Conservation (phyloP, 1,140 invertebrate genomes). For the Dendroctonus ponderosae region DNA sequence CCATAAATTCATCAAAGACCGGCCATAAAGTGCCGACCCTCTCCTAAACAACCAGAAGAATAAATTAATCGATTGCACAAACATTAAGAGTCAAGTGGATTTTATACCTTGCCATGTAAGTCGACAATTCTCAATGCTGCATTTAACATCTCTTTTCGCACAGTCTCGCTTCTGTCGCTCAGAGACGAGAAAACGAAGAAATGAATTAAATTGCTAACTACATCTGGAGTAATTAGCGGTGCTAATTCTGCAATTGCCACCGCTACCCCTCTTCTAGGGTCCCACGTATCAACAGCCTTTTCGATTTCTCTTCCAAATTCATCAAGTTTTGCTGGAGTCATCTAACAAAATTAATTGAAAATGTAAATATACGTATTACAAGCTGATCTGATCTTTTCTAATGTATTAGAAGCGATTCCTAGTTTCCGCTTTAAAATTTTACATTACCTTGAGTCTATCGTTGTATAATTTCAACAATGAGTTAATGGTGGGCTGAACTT, state of each 20-base stretch:
- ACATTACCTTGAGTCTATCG: conserved; percentile 65
- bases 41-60: conserved; percentile 46
- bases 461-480: conserved; percentile 73
- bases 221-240: conserved; percentile 64
- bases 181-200: conserved; percentile 87
- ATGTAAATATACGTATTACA: background rate
- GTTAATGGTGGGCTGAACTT: conserved; percentile 61
- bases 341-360: conserved; percentile 51
- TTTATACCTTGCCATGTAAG: conserved; percentile 69
- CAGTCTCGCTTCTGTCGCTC: conserved; percentile 78
- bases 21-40: conserved; percentile 75
- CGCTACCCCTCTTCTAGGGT: conserved; percentile 82
- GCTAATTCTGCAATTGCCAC: conserved; percentile 75
- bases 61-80: conserved; percentile 10
- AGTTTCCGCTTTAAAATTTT: too few relatives aligned
- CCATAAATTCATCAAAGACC: conserved; percentile 87
- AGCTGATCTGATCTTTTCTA: background rate
- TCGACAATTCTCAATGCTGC: conserved; percentile 91
- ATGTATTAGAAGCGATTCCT: too few relatives aligned
- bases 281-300: conserved; percentile 85
- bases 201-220: conserved; percentile 69
- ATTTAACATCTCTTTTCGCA: conserved; percentile 91
- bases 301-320: conserved; percentile 87
- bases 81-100: background rate
- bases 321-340: conserved; percentile 85